phyloP scores from a whole-genome alignment of 1,140 invertebrate species.

The Drosophila mauritiana region DNA sequence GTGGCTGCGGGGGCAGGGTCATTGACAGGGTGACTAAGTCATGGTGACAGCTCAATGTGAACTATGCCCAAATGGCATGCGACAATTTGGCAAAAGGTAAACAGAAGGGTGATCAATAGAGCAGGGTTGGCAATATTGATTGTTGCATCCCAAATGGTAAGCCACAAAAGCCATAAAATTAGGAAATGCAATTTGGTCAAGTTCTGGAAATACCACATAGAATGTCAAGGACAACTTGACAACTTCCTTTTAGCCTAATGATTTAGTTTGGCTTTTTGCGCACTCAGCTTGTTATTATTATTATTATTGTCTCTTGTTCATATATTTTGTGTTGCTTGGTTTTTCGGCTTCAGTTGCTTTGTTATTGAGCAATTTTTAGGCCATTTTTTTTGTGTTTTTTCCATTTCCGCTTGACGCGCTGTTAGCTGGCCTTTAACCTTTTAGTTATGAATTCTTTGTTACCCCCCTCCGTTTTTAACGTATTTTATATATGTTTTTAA shows the following conservation, averaged over 20 bases:
- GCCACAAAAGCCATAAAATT: conserved; percentile 5
- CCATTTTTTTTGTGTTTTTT: conserved; percentile 7
- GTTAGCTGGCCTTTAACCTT: conserved; percentile 39
- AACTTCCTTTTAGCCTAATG: conserved; percentile 10
- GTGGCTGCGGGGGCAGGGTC: conserved; percentile 5
- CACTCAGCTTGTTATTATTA: neutral
- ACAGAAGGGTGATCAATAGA: neutral
- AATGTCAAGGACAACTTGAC: conserved; percentile 29
- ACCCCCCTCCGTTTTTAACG: conserved; percentile 1
- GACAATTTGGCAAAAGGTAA: conserved; percentile 27
- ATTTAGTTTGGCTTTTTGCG: conserved; percentile 4
- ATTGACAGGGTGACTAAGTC: conserved; percentile 41
- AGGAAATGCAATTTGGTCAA: neutral
- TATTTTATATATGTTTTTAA: conserved; percentile 20
- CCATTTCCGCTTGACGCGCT: conserved; percentile 43
- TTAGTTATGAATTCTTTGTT: conserved; percentile 25
- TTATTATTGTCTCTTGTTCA: conserved; percentile 4
- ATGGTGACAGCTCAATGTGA: conserved; percentile 56
- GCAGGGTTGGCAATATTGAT: neutral
- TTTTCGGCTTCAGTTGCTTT: conserved; percentile 13
- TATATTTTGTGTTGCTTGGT: conserved; percentile 1
- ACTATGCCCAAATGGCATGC: conserved; percentile 48
- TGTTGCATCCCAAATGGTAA: neutral
- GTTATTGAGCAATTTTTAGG: conserved; percentile 38
- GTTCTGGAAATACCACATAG: neutral